Evolutionary conservation across 2,113 vertebrate species (phyloP).

Genomic region (Paraplagusia blochii): DNA sequence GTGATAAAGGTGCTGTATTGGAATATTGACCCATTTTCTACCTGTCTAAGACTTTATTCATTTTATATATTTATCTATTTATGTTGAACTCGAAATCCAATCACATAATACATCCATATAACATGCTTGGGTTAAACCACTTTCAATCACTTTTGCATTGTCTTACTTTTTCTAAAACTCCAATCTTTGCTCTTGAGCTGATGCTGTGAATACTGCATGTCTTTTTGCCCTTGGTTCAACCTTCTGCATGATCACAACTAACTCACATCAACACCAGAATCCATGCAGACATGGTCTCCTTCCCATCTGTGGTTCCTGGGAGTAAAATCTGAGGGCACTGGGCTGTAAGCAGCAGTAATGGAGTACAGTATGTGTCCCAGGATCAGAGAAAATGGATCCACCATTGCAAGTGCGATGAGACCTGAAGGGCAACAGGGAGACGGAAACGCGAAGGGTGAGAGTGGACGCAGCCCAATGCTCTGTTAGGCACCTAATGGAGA

Average conservation of each 20-base stretch:
- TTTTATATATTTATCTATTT: no score
- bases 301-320: constrained; percentile 33
- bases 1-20: no score
- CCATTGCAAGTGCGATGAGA: constrained; percentile 70
- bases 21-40: no score
- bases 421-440: constrained; percentile 74
- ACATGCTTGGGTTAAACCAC: no score
- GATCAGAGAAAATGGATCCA: constrained; percentile 69
- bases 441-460: constrained; percentile 67
- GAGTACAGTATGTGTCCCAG: constrained; percentile 72
- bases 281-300: constrained; percentile 39
- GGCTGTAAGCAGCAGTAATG: constrained; percentile 70
- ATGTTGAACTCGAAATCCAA: no score
- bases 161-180: no score
- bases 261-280: neutral
- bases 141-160: no score
- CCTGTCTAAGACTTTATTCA: no score
- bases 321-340: constrained; percentile 51
- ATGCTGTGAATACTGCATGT: neutral
- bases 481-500: constrained; percentile 76
- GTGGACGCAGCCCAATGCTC: constrained; percentile 69
- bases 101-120: no score
- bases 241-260: no score
- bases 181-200: no score
- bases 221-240: neutral